These are phyloP conservation scores for Eueremaeus valkanovi DNA, from an alignment of 2,888 invertebrate species.

Conservation along the genomic window DNA sequence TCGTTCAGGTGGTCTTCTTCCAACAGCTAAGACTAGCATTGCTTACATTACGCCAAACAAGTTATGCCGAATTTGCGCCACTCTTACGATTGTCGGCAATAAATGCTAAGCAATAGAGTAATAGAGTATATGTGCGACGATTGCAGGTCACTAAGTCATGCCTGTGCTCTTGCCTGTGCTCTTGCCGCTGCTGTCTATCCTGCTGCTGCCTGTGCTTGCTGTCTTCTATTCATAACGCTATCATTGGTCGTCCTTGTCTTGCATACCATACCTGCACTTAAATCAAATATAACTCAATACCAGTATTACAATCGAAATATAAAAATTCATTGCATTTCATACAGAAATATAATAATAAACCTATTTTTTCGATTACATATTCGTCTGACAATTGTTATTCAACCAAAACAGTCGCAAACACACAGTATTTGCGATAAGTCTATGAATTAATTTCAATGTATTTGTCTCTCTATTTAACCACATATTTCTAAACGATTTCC, in stretches of 20 bases:
- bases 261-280: slow-evolving; percentile 3
- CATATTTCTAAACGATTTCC: not conserved
- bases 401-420: not conserved
- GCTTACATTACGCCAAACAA: not conserved
- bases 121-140: not conserved
- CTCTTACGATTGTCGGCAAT: slow-evolving; percentile 21
- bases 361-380: not conserved
- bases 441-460: not conserved
- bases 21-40: not conserved
- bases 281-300: not conserved
- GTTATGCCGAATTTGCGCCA: not conserved
- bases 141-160: slow-evolving; percentile 32
- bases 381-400: not conserved
- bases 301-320: not conserved
- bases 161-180: not conserved
- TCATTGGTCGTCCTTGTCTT: slow-evolving; percentile 28
- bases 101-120: not conserved
- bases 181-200: too few species aligned
- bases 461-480: not conserved
- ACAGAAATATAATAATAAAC: too few species aligned
- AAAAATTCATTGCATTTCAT: not conserved
- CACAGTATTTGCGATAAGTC: not conserved
- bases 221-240: slow-evolving; percentile 10
- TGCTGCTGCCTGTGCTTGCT: too few species aligned
- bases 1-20: slow-evolving; percentile 18